Conservation (phyloP, 2,888 invertebrate genomes). For the Cerastis leucographa region DNA sequence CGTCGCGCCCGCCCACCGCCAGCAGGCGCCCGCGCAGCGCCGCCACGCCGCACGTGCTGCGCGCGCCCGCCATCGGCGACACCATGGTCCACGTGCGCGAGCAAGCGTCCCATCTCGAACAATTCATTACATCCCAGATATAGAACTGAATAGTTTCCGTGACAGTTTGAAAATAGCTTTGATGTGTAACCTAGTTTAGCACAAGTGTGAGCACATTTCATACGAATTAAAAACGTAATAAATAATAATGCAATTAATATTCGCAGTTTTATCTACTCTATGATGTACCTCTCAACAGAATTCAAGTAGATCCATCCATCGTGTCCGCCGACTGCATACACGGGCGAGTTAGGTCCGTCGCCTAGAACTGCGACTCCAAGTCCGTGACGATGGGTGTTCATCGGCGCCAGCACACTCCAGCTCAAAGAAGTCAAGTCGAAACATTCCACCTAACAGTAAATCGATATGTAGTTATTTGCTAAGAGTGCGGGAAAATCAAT, state of each 20-base stretch:
- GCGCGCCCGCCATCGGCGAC: slow-evolving; percentile 96
- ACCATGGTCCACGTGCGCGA: slow-evolving; percentile 97
- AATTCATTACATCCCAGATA: not conserved
- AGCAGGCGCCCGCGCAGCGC: slow-evolving; percentile 96
- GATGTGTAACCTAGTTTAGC: not conserved
- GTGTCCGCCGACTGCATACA: slow-evolving; percentile 98
- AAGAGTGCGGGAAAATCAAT: not conserved
- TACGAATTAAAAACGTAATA: not conserved
- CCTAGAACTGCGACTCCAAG: slow-evolving; percentile 95
- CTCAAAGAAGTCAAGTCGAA: slow-evolving; percentile 95
- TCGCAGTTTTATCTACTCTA: not conserved
- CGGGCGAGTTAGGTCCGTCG: slow-evolving; percentile 93
- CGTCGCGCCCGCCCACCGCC: slow-evolving; percentile 98
- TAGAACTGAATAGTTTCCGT: too few relatives aligned
- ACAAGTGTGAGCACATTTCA: not conserved
- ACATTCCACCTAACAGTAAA: slow-evolving; percentile 92
- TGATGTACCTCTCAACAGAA: slow-evolving; percentile 93
- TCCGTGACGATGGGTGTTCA: slow-evolving; percentile 97
- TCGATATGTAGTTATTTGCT: not conserved
- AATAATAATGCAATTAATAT: not conserved
- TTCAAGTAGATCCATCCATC: slow-evolving; percentile 99
- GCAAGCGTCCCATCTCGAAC: slow-evolving; percentile 94
- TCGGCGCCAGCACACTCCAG: slow-evolving; percentile 96
- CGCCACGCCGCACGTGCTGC: slow-evolving; percentile 97
- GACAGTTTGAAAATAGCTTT: not conserved